Percentiles rank a stretch among this genome's conserved stretches.
phyloP scores from a whole-genome alignment of 30 jellyfish, hydroid and myxozoan genomes.

The Chrysaora quinquecirrha region DNA sequence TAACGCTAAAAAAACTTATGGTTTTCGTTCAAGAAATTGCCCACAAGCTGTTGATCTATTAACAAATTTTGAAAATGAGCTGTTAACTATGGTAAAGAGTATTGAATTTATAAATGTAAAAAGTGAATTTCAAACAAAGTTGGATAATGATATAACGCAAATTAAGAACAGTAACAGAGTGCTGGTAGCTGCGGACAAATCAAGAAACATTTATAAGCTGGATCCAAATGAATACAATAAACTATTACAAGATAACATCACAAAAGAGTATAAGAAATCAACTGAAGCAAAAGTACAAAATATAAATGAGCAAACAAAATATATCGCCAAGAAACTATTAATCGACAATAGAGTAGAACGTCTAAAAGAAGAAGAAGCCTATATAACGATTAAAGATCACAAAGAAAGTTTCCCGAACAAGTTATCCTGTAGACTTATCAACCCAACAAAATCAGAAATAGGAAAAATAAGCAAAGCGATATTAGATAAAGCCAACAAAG shows the following conservation, averaged over 20 bases:
- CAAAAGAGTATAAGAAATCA: conserved; percentile 18
- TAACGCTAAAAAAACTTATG: no score
- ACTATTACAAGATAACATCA: conserved; percentile 28
- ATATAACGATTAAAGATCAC: conserved; percentile 69
- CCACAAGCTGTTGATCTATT: conserved; percentile 34
- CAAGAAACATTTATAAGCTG: conserved; percentile 35
- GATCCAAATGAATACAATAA: conserved; percentile 27
- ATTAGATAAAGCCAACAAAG: conserved; percentile 19
- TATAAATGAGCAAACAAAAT: conserved; percentile 25
- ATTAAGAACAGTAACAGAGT: conserved; percentile 1
- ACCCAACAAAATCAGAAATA: conserved; percentile 57
- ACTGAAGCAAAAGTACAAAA: neutral
- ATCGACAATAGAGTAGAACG: conserved; percentile 57
- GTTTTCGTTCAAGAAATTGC: conserved; percentile 34
- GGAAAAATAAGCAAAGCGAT: conserved; percentile 54
- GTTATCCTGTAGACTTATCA: conserved; percentile 42
- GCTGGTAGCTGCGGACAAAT: conserved; percentile 43
- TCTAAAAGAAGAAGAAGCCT: conserved; percentile 26
- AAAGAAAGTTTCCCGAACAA: conserved; percentile 58
- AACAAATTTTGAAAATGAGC: conserved; percentile 32
- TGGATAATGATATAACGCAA: neutral
- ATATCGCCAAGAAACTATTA: conserved; percentile 22
- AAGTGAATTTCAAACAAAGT: conserved; percentile 12
- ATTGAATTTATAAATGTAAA: neutral
- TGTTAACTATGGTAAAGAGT: conserved; percentile 25